A percentile compares a stretch with the other conserved stretches of the same genome.
Conservation (phyloP, 2,113 vertebrate species). For the Anolis carolinensis region DNA sequence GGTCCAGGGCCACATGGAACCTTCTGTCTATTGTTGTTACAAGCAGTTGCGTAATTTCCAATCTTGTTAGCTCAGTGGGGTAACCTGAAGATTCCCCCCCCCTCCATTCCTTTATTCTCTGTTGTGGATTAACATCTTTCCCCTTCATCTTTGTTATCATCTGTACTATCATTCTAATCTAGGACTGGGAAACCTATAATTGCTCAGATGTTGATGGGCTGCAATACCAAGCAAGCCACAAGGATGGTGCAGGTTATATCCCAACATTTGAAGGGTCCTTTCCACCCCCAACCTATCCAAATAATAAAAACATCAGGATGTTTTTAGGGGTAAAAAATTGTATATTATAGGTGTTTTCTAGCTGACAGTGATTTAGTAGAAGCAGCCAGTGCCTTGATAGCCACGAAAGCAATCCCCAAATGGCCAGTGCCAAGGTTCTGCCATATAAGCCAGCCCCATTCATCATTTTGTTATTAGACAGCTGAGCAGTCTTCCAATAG, state of each 20-base stretch:
- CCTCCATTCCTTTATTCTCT: too few species aligned
- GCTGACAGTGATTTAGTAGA: background rate
- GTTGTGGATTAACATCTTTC: background rate
- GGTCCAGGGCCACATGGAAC: too few species aligned
- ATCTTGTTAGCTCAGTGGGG: too few species aligned
- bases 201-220: background rate
- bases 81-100: too few species aligned
- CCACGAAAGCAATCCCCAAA: background rate
- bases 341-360: background rate
- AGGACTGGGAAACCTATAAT: background rate
- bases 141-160: background rate
- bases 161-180: background rate
- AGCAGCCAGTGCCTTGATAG: background rate
- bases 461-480: conserved; percentile 1
- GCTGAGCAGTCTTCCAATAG: background rate
- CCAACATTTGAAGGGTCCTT: too few species aligned
- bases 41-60: too few species aligned
- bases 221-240: background rate
- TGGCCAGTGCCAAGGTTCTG: background rate
- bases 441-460: background rate
- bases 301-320: too few species aligned
- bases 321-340: background rate
- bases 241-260: too few species aligned
- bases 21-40: too few species aligned
- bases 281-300: too few species aligned